Base-by-base conservation (phyloP, 2,113 vertebrate species). In the Tenebrosternarchus preto region DNA sequence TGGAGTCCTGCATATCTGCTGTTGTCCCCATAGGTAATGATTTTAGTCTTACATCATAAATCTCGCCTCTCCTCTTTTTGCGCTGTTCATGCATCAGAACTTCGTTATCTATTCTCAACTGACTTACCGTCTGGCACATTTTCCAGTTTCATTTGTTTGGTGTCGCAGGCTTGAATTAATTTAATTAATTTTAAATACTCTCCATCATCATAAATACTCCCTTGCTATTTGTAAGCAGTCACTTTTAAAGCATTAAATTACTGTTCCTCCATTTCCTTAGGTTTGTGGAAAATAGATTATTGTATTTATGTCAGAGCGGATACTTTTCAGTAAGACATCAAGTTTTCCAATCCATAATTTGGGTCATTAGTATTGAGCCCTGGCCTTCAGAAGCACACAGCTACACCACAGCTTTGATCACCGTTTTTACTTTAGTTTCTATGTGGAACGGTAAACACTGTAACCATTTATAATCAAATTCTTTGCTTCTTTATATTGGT, bases 141-240 rank as follows among this genome's bases (percentile, higher is more conserved):
- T 55, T 84, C 71, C 81, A 72, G 73, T 84, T 80, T 86, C 78
- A 85, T 75, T 43, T 75, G 85, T 85, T 87, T 85, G 80, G 74
- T 85, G 83, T 88, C 76, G 27, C 69, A 67, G 67, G 83, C 29
- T 85, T 82, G 82, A 86, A 88, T 85, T 0, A 75, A 87, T 89
- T 80, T 31, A 82, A 71, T 59, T 4, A 36, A 36, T 36, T n/a
- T n/a, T n/a, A 20, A 87, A 86, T 73, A 71, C 77, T 80, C 43
- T 53, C 85, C 86, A 86, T 88, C 84, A 85, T 66, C 7, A 15
- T 50, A 50, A 50, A 50, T 50, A 50, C 43, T 81, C 57, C 64
- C 66, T 12, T 9, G 78, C 70, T 71, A 73, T 77, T 72, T 61
- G 70, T 15, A 68, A 12, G 43, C 85, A 85, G 77, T 76, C 60